Evolutionary conservation across 1,140 invertebrate species (phyloP).

Genomic region (Temnothorax curvispinosus): DNA sequence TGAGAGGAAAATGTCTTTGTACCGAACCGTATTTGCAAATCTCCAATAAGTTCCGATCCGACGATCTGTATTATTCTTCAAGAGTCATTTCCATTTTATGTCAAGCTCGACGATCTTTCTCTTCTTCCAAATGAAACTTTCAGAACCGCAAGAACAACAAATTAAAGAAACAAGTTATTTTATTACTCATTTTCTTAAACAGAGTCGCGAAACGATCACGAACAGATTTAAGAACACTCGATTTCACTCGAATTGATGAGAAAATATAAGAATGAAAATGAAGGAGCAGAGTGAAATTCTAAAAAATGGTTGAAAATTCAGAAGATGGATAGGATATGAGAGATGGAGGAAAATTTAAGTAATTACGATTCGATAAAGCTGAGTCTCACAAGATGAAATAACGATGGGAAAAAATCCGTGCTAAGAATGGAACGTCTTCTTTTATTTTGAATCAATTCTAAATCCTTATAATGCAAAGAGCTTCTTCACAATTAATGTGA

Average conservation of each 20-base stretch:
- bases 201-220: slow-evolving; percentile 1
- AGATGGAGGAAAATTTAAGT: slow-evolving; percentile 16
- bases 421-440: not conserved
- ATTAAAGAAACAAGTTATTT: not conserved
- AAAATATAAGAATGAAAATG: slow-evolving; percentile 22
- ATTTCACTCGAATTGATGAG: slow-evolving; percentile 4
- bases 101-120: not conserved
- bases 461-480: not conserved
- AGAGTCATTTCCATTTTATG: not conserved
- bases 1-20: slow-evolving; percentile 21
- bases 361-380: slow-evolving; percentile 24
- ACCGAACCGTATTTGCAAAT: not conserved
- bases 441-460: not conserved
- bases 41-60: not conserved
- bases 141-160: not conserved
- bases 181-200: slow-evolving; percentile 23
- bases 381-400: not conserved
- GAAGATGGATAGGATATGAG: not conserved
- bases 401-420: not conserved
- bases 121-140: not conserved
- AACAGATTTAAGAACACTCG: slow-evolving; percentile 9
- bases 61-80: not conserved
- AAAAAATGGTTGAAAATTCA: slow-evolving; percentile 29
- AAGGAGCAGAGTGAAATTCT: slow-evolving; percentile 10
- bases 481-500: slow-evolving; percentile 20